phyloP scores from a whole-genome alignment of 2,113 vertebrate species.

The Noctilio leporinus region DNA sequence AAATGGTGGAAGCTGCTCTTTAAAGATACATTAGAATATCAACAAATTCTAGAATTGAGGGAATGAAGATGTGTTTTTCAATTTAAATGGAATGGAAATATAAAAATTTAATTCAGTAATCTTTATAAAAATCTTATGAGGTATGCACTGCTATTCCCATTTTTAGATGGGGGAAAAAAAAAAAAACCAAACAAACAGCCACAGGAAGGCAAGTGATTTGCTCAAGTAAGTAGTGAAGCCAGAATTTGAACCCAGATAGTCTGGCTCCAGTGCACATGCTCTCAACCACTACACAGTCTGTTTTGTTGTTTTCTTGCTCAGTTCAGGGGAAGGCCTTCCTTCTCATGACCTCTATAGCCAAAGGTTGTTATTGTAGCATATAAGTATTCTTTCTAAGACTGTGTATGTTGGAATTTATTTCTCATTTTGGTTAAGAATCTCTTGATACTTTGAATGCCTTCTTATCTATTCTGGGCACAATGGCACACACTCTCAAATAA shows the following conservation, averaged over 20 bases:
- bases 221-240: not conserved
- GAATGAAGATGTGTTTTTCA: not conserved
- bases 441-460: slow-evolving; percentile 1
- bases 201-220: not conserved
- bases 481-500: not conserved
- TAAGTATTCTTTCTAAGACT: not conserved
- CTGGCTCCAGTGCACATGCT: not conserved
- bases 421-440: slow-evolving; percentile 2
- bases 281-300: not conserved
- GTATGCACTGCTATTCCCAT: not conserved
- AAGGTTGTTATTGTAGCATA: not conserved
- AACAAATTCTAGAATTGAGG: not conserved
- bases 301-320: not conserved
- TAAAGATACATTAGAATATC: not conserved
- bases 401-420: not conserved
- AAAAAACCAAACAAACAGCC: too few species aligned
- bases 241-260: not conserved
- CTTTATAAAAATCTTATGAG: not conserved
- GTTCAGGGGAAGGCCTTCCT: not conserved
- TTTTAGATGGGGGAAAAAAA: not conserved
- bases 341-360: not conserved
- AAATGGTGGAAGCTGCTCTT: not conserved
- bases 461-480: not conserved
- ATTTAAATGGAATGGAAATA: not conserved
- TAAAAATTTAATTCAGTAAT: not conserved